Evolutionary conservation across 2,888 invertebrate genomes (phyloP), one percentile per base, ranked within the genome.

Genomic region (Drosophila vallismaia): DNA sequence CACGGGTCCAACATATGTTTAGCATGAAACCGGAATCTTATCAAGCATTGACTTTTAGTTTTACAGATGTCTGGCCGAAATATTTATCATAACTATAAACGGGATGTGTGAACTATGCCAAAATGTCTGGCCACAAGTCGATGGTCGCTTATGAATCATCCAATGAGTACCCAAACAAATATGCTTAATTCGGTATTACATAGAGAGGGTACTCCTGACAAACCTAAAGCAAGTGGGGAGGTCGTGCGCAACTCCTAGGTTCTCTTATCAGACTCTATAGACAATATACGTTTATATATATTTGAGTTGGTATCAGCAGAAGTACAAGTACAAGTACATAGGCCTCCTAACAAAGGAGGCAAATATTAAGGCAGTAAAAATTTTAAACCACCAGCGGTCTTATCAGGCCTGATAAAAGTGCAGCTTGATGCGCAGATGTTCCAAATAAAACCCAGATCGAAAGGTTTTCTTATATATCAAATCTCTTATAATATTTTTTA

Each of bases 231-330:
- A 45, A 63, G 51, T 49, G 60, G 50, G 66, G 68, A 77, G 85
- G 79, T 79, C 75, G 72, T 67, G 63, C 70, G 71, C 72, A 80
- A 78, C 70, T 70, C 24, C 44, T 49, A 0, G 64, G 29, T 10
- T 10, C 24, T 12, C 79, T 81, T 82, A 86, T 81, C 81, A 79
- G 62, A 71, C 58, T 63, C 69, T 64, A 42, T 33, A 46, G 54
- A 42, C 53, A 63, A 51, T 54, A 69, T n/a, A 29, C 14, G 14
- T 48, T 29, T 12, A 26, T 29, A 26, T 45, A 36, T 31, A 24
- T 8, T 33, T 33, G 14, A 33, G n/a, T 33, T 50, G 12, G 40
- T 62, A 62, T 52, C 51, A 62, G 44, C 10, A 9, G 60, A 33
- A 40, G 36, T 52, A 45, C 26, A 44, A 45, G 62, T 26, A 44